phyloP scores from a whole-genome alignment of 1,140 invertebrate species.

The Brachionus plicatilis region DNA sequence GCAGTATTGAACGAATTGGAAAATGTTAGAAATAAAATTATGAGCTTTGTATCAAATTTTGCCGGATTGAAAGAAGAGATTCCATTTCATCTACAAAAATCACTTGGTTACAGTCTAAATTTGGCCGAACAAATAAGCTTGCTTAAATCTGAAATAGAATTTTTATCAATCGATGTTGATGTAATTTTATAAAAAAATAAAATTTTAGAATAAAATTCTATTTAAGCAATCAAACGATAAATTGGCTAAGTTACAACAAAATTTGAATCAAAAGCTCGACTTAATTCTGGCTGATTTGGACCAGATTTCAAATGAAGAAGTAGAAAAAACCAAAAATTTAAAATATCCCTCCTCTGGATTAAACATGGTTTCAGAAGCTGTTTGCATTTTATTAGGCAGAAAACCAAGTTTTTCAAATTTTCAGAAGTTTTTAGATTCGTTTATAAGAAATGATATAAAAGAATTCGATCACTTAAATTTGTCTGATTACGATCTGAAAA shows the following conservation, averaged over 20 bases:
- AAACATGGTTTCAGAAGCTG: not conserved
- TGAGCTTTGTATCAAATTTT: not conserved
- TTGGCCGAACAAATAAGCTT: slow-evolving; percentile 1
- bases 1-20: not conserved
- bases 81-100: not conserved
- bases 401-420: slow-evolving; percentile 27
- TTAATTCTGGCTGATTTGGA: not conserved
- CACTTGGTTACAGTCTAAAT: not conserved
- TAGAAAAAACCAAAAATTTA: not conserved
- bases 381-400: not conserved
- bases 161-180: not conserved
- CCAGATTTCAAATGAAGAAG: not conserved
- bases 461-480: not conserved
- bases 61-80: not conserved
- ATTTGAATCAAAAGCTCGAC: not conserved
- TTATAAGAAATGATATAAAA: not conserved
- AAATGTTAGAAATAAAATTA: not conserved
- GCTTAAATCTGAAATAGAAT: not conserved
- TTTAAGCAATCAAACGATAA: not conserved
- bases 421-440: not conserved
- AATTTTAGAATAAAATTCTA: not conserved
- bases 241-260: not conserved
- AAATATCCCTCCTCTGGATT: not conserved
- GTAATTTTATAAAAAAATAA: not conserved
- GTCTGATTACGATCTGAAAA: slow-evolving; percentile 16